These are phyloP conservation scores for Hypsibius dujardini DNA, from an alignment of 1,140 invertebrate species.

Conservation along the genomic window DNA sequence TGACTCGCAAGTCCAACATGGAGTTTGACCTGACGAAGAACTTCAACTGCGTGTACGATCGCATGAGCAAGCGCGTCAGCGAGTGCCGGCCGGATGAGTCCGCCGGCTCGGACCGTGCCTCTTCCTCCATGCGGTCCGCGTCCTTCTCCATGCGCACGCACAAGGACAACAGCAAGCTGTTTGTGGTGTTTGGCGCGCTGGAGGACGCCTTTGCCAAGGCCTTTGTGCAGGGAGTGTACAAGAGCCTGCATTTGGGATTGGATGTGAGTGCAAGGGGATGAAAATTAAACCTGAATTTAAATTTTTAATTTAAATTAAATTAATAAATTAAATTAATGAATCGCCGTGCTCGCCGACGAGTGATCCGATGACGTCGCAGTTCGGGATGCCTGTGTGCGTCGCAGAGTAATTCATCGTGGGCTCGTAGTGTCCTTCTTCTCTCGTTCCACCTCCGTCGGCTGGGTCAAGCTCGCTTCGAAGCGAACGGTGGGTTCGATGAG, in stretches of 20 bases:
- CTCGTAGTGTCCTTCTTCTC: no score
- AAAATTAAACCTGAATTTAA: no score
- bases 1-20: not conserved
- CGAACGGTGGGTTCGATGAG: no score
- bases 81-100: not conserved
- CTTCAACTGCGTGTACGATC: not conserved
- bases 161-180: conserved; percentile 1
- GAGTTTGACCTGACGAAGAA: conserved; percentile 1
- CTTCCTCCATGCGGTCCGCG: not conserved
- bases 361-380: no score
- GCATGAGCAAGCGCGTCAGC: not conserved
- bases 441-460: no score
- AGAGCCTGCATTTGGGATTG: not conserved
- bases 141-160: not conserved
- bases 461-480: no score
- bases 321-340: no score
- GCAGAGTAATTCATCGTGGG: no score
- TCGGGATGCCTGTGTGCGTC: no score
- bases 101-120: not conserved
- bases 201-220: conserved; percentile 4
- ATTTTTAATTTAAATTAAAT: no score
- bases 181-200: not conserved
- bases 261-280: conserved; percentile 6
- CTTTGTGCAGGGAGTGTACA: conserved; percentile 9
- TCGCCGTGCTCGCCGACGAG: no score